Evolutionary conservation across 2,888 invertebrate species (phyloP), one percentile per base, ranked within the genome.

Genomic region (Chrysolina americana): DNA sequence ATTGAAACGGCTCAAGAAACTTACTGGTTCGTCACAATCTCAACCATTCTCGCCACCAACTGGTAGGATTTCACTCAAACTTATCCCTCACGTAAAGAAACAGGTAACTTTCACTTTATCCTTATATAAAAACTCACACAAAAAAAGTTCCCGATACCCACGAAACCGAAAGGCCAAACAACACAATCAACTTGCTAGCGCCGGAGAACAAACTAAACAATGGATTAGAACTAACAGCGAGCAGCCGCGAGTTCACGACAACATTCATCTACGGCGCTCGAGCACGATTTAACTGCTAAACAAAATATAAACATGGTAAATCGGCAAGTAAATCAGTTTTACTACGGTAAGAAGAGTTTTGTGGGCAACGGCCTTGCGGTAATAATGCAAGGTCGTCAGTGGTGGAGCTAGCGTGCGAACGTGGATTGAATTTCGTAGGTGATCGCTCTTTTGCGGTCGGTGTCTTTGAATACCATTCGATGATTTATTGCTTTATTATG

Each of bases 291-390:
- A 17, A 56, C 59, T 50, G 50, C 66, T 41, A 41, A 53, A 71
- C 75, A 79, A 80, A 76, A 78, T 76, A 79, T 79, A 79, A 80
- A 80, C 80, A 77, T 76, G 73, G 28, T 73, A 74, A 77, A 76
- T 78, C 77, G 73, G 28, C 74, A 74, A 76, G 78, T 78, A 78
- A 76, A 75, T 77, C 75, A 64, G 75, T 74, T 77, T 73, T 72
- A 73, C 73, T 73, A 73, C 75, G 70, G 65, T 68, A 73, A 70
- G 71, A 44, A 65, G 70, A 76, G 75, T 65, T 65, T 56, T 17
- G 75, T 78, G 78, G 81, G 76, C 80, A 83, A 83, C 84, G 84
- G 81, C 84, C 84, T 84, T 84, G 84, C 81, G 80, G 81, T 83
- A 83, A 83, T 84, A 83, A 81, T 81, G 84, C 84, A 84, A 84